Conservation (phyloP, 2,888 invertebrate species). For the Biston stratarius region DNA sequence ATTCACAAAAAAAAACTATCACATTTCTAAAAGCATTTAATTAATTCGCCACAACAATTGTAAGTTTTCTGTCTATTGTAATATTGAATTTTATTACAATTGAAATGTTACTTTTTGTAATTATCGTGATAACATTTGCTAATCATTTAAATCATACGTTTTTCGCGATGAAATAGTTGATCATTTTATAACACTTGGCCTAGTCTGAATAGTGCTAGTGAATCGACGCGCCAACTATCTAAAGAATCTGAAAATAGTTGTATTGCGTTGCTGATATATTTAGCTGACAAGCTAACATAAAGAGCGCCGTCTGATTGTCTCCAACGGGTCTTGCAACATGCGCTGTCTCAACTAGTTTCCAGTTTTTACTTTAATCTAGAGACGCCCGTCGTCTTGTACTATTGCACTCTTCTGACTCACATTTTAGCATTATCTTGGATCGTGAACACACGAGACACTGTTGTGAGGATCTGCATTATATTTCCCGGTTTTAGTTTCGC, state of each 20-base stretch:
- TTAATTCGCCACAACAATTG: too few relatives aligned
- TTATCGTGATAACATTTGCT: constrained; percentile 7
- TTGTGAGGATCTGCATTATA: not conserved
- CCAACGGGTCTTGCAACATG: constrained; percentile 11
- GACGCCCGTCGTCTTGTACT: constrained; percentile 1
- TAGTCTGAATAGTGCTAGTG: constrained; percentile 1
- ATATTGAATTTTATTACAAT: not conserved
- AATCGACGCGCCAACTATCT: constrained; percentile 6
- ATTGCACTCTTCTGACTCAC: constrained; percentile 9
- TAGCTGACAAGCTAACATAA: constrained; percentile 27
- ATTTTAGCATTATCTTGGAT: constrained; percentile 19
- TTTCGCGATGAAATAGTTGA: constrained; percentile 4
- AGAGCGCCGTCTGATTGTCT: constrained; percentile 30
- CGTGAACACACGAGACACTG: constrained; percentile 18
- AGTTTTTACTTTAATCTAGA: constrained; percentile 10
- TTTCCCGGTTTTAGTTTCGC: constrained; percentile 7
- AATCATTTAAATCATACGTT: not conserved
- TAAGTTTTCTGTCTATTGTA: too few relatives aligned
- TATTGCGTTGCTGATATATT: constrained; percentile 35
- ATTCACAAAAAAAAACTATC: too few relatives aligned
- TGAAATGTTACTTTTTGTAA: not conserved
- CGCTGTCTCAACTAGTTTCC: constrained; percentile 24
- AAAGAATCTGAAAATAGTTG: constrained; percentile 21
- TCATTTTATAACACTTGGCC: constrained; percentile 1
- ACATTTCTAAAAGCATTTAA: too few relatives aligned